Evolutionary conservation across 1,140 invertebrate genomes (phyloP), one percentile per base, ranked within the genome.

Genomic region (Drosophila pruinosa): DNA sequence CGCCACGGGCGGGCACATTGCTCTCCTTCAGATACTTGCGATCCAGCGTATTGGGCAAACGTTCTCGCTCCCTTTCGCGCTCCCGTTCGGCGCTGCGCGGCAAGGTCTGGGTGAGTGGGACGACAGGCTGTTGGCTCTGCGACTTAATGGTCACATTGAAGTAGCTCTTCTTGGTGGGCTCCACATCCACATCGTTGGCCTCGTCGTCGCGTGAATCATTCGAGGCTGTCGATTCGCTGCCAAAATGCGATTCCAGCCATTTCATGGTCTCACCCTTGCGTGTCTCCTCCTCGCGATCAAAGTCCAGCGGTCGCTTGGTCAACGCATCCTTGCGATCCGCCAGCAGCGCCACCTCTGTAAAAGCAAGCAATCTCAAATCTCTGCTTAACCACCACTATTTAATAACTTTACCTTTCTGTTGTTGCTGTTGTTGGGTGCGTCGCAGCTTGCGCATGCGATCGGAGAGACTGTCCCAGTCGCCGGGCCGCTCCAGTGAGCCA

Each of bases 211-310:
- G 89, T 0, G 94, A 94, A 56, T 95, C 95, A 41, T 94, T 94
- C 0, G 95, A 96, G 0, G 95, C 95, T 6, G 95, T 92, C 1
- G 95, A 96, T 48, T 96, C 96, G 89, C 96, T 97, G 36, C 97
- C 97, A 79, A 97, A 98, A 86, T 98, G 97, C 78, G 95, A 95
- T 72, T 97, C 96, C 10, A 97, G 92, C 96, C 96, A 98, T 91
- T 95, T 97, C 72, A 95, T 96, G 0, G 96, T 98, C 93, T 96
- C 97, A 73, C 95, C 95, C 92, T 97, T 96, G 50, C 96, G 93
- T 0, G 97, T 97, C 89, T 97, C 95, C 88, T 98, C 96, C 91
- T 98, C 97, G 76, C 96, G 94, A 81, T 96, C 95, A 75, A 97
- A 95, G 89, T 97, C 96, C 28, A 97, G 90, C 0, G 96, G 96